Conservation (phyloP, 2,797 vertebrate genomes). For the Tenualosa ilisha region DNA sequence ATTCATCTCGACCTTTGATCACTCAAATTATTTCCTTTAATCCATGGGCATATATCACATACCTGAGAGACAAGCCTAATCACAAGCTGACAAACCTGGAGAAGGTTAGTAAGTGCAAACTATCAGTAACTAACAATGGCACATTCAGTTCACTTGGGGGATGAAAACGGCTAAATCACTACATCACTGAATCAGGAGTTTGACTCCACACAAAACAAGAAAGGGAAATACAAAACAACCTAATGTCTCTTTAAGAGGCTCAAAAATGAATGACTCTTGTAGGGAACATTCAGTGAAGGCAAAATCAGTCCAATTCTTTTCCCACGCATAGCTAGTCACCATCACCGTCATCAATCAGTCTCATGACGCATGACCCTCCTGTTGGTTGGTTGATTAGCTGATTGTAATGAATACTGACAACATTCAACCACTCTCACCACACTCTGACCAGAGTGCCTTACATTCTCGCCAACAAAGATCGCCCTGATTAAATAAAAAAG, state of each 20-base stretch:
- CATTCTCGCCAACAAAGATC: neutral
- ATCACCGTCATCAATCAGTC: neutral
- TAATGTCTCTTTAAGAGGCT: neutral
- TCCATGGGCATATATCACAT: neutral
- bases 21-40: slow-evolving; percentile 1
- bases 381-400: neutral
- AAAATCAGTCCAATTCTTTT: neutral
- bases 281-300: neutral
- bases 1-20: slow-evolving; percentile 9
- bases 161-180: too few species aligned
- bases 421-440: neutral
- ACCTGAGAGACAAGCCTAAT: neutral
- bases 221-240: neutral
- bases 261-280: neutral
- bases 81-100: neutral
- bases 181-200: neutral
- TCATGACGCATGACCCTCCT: neutral
- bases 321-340: neutral
- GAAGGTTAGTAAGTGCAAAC: neutral
- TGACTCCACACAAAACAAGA: neutral
- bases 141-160: neutral
- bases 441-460: neutral
- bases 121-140: neutral
- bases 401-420: neutral
- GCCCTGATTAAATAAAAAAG: slow-evolving; percentile 12